Conservation (phyloP, 2,888 invertebrate species). For the Andrena trimmerana region DNA sequence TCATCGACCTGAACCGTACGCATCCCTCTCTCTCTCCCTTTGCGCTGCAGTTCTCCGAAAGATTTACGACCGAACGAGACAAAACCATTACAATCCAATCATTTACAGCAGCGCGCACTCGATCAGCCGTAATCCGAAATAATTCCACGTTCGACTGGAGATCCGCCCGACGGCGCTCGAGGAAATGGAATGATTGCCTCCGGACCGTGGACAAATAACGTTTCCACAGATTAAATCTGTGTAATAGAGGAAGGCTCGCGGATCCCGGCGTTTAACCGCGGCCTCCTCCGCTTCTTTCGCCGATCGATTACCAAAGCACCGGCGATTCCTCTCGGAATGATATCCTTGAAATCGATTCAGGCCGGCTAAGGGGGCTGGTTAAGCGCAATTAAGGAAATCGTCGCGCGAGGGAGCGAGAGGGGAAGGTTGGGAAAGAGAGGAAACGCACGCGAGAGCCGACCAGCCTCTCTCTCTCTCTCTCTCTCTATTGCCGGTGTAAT, state of each 20-base stretch:
- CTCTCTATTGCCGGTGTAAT: constrained; percentile 37
- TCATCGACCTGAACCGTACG: not conserved
- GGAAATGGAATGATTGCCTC: no score
- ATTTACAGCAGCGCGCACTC: no score
- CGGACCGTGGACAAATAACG: no score
- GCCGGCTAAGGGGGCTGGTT: not conserved
- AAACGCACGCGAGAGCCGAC: constrained; percentile 10
- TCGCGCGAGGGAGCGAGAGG: not conserved
- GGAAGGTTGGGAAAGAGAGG: constrained; percentile 2
- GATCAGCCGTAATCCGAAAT: no score
- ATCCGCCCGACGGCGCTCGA: no score
- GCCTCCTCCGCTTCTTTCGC: not conserved
- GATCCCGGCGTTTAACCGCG: constrained; percentile 4
- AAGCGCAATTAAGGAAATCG: constrained; percentile 21
- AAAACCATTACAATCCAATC: no score
- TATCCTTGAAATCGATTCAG: constrained; percentile 25
- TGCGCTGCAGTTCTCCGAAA: no score
- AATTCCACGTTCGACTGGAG: no score
- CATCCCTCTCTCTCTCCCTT: not conserved
- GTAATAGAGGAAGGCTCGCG: not conserved
- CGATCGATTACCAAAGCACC: constrained; percentile 24
- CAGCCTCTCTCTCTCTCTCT: not conserved
- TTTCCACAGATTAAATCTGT: not conserved
- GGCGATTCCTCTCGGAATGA: constrained; percentile 1
- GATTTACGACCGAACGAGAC: no score